Conservation (phyloP, 2,888 invertebrate species). For the Leptopterna dolabrata region DNA sequence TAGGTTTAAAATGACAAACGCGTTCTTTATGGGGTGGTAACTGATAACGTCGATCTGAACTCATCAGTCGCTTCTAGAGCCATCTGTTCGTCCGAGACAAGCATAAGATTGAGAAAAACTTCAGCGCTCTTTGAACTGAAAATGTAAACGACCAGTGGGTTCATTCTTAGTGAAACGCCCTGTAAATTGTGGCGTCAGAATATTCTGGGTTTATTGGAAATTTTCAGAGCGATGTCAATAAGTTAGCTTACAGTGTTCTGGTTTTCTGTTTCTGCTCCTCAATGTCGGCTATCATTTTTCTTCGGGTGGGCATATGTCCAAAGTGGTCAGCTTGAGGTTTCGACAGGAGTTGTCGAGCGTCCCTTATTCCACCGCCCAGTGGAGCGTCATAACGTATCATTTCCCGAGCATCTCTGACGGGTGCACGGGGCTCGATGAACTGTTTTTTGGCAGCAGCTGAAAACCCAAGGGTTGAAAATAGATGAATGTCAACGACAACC, state of each 20-base stretch:
- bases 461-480: not conserved
- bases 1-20: too few species aligned
- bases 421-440: not conserved
- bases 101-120: too few species aligned
- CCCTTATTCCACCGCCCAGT: slow-evolving; percentile 3
- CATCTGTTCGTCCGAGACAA: too few species aligned
- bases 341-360: slow-evolving; percentile 36
- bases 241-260: slow-evolving; percentile 24
- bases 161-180: too few species aligned
- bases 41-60: too few species aligned
- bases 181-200: too few species aligned
- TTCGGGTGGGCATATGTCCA: not conserved
- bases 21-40: too few species aligned
- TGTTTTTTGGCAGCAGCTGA: slow-evolving; percentile 44
- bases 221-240: not conserved
- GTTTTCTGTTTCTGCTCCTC: slow-evolving; percentile 46
- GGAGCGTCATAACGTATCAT: not conserved
- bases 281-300: slow-evolving; percentile 49
- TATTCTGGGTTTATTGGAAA: too few species aligned
- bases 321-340: slow-evolving; percentile 19
- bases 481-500: not conserved
- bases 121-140: too few species aligned
- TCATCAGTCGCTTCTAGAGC: too few species aligned
- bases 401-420: slow-evolving; percentile 25
- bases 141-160: too few species aligned